phyloP scores from a whole-genome alignment of 2,888 invertebrate genomes.

The Napeogenes inachia region DNA sequence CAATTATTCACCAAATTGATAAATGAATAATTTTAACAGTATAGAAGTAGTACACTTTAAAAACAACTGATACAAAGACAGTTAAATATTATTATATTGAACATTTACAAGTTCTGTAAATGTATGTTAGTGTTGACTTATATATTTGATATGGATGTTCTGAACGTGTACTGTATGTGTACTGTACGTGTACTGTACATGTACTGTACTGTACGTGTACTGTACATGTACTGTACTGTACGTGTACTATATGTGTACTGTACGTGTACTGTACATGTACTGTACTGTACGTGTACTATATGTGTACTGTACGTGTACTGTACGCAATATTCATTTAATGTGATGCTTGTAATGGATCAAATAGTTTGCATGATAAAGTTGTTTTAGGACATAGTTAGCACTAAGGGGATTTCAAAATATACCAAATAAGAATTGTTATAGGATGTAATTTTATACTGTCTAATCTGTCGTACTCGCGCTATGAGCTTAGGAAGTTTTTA shows the following conservation, averaged over 20 bases:
- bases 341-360: conserved; percentile 52
- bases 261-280: no score
- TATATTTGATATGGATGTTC: neutral
- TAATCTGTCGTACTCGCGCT: conserved; percentile 44
- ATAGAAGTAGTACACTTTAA: no score
- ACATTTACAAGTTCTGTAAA: neutral
- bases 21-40: no score
- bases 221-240: no score
- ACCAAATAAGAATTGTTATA: conserved; percentile 55
- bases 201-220: no score
- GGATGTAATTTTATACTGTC: conserved; percentile 49
- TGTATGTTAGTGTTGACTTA: neutral
- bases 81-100: no score
- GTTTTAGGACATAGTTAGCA: conserved; percentile 41
- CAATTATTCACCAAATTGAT: no score
- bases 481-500: conserved; percentile 45
- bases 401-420: conserved; percentile 39
- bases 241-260: no score
- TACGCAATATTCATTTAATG: conserved; percentile 37
- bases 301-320: neutral
- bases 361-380: conserved; percentile 51
- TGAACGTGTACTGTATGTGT: conserved; percentile 15
- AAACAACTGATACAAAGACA: no score
- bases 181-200: conserved; percentile 13
- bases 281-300: no score